Base-by-base conservation (phyloP, 1,140 invertebrate species). In the Pectinophora gossypiella region DNA sequence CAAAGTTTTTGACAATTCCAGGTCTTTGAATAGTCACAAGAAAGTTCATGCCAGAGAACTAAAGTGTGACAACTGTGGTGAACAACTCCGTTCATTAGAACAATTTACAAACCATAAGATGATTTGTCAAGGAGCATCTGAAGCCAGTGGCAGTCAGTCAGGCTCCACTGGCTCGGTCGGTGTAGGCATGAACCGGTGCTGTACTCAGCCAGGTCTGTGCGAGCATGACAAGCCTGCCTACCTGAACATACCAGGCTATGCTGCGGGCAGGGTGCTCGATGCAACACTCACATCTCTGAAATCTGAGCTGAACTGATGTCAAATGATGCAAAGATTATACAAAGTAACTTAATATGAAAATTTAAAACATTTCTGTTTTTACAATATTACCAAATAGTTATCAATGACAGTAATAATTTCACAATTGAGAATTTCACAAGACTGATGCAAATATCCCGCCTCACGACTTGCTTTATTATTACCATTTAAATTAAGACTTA, bases 371-470 rank as follows among this genome's bases (percentile, higher is more conserved):
- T 77, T 77, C 59, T 66, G 36, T 71, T 78, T 82, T 75, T 68
- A 76, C 81, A 81, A 78, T 63, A 78, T 78, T 78, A 85, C 81
- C 75, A 83, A 81, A 87, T 80, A 82, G 68, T 75, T 77, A 80
- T 67, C 60, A 71, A 76, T 77, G 60, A 84, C 76, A 74, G 72
- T 77, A 73, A 81, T 77, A 67, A 77, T 81, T 85, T 82, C 75
- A 77, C 71, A 79, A 77, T 80, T 84, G 74, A 84, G 66, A 85
- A 85, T 82, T 85, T 81, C 82, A 87, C 81, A 87, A 87, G 84
- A 87, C 84, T 87, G 84, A 87, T 87, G 80, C 84, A 85, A 87
- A 87, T 87, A 78, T 87, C 84, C 84, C 84, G 82, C 84, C 84
- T 87, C 82, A 85, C 81, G 74, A 87, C 82, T 87, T 87, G 84